A percentile compares a stretch with the other conserved stretches of the same genome.
phyloP scores from a whole-genome alignment of 2,113 vertebrate genomes.

The Epinephelus fuscoguttatus region DNA sequence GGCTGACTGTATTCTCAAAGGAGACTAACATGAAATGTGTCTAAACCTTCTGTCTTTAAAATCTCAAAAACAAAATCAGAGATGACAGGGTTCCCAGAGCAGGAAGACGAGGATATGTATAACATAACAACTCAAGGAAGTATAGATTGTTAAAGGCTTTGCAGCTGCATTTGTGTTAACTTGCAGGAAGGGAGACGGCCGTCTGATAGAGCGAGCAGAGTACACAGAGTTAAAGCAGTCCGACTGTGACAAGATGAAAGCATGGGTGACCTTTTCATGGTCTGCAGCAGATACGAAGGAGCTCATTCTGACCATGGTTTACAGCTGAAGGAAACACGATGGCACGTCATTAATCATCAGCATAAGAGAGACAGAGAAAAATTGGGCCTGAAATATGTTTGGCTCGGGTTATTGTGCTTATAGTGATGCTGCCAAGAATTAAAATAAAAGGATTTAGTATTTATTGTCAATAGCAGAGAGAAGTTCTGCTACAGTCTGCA shows the following conservation, averaged over 20 bases:
- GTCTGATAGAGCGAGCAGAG: conserved; percentile 1
- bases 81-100: background rate
- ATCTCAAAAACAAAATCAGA: background rate
- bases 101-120: background rate
- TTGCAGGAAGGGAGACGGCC: conserved; percentile 10
- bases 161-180: conserved; percentile 23
- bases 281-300: conserved; percentile 34
- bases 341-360: background rate
- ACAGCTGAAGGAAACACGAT: conserved; percentile 11
- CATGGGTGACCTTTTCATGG: conserved; percentile 29
- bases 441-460: background rate
- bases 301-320: conserved; percentile 14
- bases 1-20: conserved; percentile 4
- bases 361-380: background rate
- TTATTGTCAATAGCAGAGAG: background rate
- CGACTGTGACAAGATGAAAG: conserved; percentile 32
- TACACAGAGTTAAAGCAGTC: conserved; percentile 18
- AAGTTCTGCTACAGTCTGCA: background rate
- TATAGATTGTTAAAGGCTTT: conserved; percentile 8
- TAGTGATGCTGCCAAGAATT: background rate
- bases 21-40: conserved; percentile 9
- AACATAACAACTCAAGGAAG: background rate
- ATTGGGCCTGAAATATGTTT: background rate
- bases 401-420: background rate
- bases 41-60: conserved; percentile 12